Base-by-base conservation (phyloP, 2,113 vertebrate species). In the Anarrhichthys ocellatus region DNA sequence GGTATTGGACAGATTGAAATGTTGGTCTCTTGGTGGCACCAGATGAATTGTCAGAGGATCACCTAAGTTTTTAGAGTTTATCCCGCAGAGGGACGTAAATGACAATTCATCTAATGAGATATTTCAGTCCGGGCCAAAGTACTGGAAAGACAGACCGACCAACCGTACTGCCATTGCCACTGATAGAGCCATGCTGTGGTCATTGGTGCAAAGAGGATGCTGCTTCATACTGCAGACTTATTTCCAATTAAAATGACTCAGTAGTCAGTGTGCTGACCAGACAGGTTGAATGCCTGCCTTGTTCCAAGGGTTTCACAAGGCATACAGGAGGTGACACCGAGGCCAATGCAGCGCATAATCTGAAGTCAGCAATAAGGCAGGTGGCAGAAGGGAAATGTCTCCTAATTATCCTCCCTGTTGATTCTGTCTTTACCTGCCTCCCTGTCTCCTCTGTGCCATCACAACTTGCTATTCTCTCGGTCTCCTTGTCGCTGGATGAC, bases 341-440 rank as follows among this genome's bases (percentile, higher is more conserved):
- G 90, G 87, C 80, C 89, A 90, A 83, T 64, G 87, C 63, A 46
- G 66, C n/a, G 63, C 85, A 87, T 87, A 85, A 89, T 91, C 73
- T 90, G 83, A 82, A 90, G 91, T 91, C 88, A 86, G 89, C 87
- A 86, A 48, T 89, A 85, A 85, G 86, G 85, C 88, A 91, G 89
- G 88, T 91, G 88, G 91, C 91, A 93, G 91, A 88, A 87, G 81
- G 88, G 87, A 91, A 85, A 91, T 87, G 85, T 87, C 86, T 88
- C 71, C 86, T 89, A 82, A 88, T 89, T 87, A 92, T 92, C 89
- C 85, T 88, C 64, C 80, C 72, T 82, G 87, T 86, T 82, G 18
- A 84, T 88, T 88, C 79, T 83, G 78, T 78, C 79, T 87, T 87
- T 74, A 80, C 85, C 84, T 81, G 61, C 83, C 87, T 88, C 72